Base-by-base conservation (phyloP, 2,888 invertebrate species). In the Sesia bembeciformis region DNA sequence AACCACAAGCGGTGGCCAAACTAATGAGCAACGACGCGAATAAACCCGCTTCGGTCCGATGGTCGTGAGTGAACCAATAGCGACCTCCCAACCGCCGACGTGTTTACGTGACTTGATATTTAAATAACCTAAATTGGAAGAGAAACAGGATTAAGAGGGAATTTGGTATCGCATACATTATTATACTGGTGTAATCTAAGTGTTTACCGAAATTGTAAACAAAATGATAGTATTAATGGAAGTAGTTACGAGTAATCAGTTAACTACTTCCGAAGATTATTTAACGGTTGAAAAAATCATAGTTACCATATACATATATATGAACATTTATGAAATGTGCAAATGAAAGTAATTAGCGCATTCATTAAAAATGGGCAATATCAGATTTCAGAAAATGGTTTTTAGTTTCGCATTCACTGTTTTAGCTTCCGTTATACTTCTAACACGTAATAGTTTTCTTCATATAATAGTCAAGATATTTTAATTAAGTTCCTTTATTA, bases 31-130 rank as follows among this genome's bases (percentile, higher is more conserved):
- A 23, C 23, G 23, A 23, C 23, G 23, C 23, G 23, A 23, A 23
- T 23, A 23, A 23, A 23, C 23, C 23, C 23, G 23, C 39, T 39
- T 39, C 40, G n/a, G 38, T 39, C 39, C 39, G 50, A 50, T 41
- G 38, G 58, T 58, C 59, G 58, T 59, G 57, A 54, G 59, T 53
- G 39, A 40, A 52, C 50, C 49, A 49, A 50, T 56, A 52, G 53
- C 53, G 53, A 38, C 56, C 57, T 46, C 52, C 58, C 56, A 58
- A 58, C 56, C 56, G 58, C 58, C 56, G 42, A 50, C 54, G 56
- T 55, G 50, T 53, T 56, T 43, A 55, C 56, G 53, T 56, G 57
- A 56, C 54, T 59, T 46, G 54, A n/a, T 51, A 56, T 58, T 52
- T 50, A 43, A 55, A 52, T 49, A 43, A 40, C 38, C 50, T 50